Percentiles rank a stretch among this genome's conserved stretches.
Evolutionary conservation across 1,140 invertebrate species (phyloP).

Genomic region (Listronotus bonariensis): DNA sequence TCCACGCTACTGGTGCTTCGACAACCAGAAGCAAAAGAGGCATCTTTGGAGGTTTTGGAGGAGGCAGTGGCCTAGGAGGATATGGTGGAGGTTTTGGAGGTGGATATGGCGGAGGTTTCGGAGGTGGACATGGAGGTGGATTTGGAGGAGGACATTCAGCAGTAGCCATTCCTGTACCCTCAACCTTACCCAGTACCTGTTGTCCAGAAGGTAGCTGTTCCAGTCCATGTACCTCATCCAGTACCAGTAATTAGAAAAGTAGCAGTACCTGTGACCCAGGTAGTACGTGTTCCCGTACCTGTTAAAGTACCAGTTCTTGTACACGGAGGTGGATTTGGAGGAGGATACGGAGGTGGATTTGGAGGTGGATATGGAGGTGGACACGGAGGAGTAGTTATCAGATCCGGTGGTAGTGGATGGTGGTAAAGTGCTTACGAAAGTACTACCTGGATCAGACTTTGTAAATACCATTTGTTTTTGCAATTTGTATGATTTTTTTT

Average conservation of each 20-base stretch:
- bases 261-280: background rate
- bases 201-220: conserved; percentile 19
- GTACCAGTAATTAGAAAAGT: conserved; percentile 6
- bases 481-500: too few relatives aligned
- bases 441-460: too few relatives aligned
- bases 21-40: too few relatives aligned
- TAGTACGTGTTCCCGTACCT: conserved; percentile 12
- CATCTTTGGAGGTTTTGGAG: conserved; percentile 1
- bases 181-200: conserved; percentile 14
- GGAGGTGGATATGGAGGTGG: conserved; percentile 16
- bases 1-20: background rate
- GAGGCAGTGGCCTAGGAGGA: background rate
- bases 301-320: background rate
- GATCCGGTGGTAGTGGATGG: conserved; percentile 27
- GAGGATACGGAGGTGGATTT: conserved; percentile 22
- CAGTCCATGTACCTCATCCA: conserved; percentile 21
- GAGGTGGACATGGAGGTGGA: conserved; percentile 1
- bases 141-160: background rate
- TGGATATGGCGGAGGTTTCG: conserved; percentile 4
- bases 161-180: conserved; percentile 15
- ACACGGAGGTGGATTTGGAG: conserved; percentile 2
- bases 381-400: conserved; percentile 7
- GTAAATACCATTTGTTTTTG: too few relatives aligned
- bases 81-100: background rate
- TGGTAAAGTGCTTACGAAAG: too few relatives aligned